Conservation (phyloP, 1,140 invertebrate genomes). For the Amyelois transitella region DNA sequence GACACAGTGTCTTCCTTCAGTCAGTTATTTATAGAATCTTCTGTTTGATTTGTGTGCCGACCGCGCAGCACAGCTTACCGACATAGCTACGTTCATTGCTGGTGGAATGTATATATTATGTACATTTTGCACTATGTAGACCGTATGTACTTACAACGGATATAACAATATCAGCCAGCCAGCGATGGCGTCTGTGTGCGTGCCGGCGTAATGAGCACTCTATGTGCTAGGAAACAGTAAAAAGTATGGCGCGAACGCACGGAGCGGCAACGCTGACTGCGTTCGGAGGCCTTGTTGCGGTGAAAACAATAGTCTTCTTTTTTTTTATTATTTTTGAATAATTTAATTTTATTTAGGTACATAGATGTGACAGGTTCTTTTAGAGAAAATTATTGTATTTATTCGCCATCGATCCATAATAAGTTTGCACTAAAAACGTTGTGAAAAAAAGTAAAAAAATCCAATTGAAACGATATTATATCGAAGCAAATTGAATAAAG, state of each 20-base stretch:
- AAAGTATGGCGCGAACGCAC: slow-evolving; percentile 69
- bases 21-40: slow-evolving; percentile 63
- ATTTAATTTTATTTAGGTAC: slow-evolving; percentile 25
- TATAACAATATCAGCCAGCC: slow-evolving; percentile 62
- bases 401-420: too few species aligned
- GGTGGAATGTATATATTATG: slow-evolving; percentile 49
- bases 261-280: slow-evolving; percentile 60
- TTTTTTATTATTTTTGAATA: slow-evolving; percentile 44
- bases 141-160: slow-evolving; percentile 38
- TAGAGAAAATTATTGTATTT: background rate
- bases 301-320: slow-evolving; percentile 63
- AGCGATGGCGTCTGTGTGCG: slow-evolving; percentile 47
- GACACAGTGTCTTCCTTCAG: slow-evolving; percentile 45
- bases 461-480: too few species aligned
- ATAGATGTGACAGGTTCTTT: background rate
- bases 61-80: slow-evolving; percentile 51
- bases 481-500: too few species aligned
- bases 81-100: slow-evolving; percentile 51
- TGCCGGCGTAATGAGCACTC: slow-evolving; percentile 63
- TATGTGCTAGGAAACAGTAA: slow-evolving; percentile 73
- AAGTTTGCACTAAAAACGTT: too few species aligned
- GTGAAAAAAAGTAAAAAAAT: too few species aligned
- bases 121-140: slow-evolving; percentile 51
- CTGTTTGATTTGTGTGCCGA: slow-evolving; percentile 61
- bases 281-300: slow-evolving; percentile 48